These are phyloP conservation scores for Hermodice carunculata DNA, from an alignment of 2,888 invertebrate genomes.

Conservation along the genomic window DNA sequence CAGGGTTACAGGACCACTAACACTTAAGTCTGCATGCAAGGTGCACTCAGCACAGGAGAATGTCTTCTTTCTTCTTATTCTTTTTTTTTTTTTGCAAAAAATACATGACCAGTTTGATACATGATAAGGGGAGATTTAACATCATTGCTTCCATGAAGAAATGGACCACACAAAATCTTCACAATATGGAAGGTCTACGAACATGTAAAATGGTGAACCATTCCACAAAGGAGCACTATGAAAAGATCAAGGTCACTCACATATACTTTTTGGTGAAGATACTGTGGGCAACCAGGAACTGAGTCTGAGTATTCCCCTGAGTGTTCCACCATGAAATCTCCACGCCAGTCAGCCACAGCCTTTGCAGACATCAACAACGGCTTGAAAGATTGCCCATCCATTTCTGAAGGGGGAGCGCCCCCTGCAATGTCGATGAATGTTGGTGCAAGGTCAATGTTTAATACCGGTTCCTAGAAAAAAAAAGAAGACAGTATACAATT, in stretches of 20 bases:
- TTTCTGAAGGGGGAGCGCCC: conserved; percentile 71
- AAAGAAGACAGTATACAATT: neutral
- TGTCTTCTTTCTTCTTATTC: too few species aligned
- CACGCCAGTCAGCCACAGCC: conserved; percentile 60
- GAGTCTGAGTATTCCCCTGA: conserved; percentile 79
- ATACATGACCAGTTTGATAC: too few species aligned
- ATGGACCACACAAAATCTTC: too few species aligned
- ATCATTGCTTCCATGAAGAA: too few species aligned
- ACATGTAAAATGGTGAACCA: too few species aligned
- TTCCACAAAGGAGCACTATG: too few species aligned
- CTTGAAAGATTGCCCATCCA: conserved; percentile 78
- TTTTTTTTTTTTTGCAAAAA: too few species aligned
- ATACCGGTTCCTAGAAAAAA: conserved; percentile 74
- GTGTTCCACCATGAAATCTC: conserved; percentile 84
- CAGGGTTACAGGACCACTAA: too few species aligned
- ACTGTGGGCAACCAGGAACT: conserved; percentile 78
- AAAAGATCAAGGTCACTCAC: conserved; percentile 74
- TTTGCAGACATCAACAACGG: conserved; percentile 49
- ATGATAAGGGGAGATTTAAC: too few species aligned
- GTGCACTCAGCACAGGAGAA: too few species aligned
- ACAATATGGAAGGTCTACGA: too few species aligned
- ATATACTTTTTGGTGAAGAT: conserved; percentile 74
- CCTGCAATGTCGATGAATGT: conserved; percentile 84
- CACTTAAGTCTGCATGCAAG: too few species aligned
- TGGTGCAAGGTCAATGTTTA: conserved; percentile 87